A percentile compares a stretch with the other conserved stretches of the same genome.
Conservation (phyloP, 2,113 vertebrate genomes). For the Elachura formosa region DNA sequence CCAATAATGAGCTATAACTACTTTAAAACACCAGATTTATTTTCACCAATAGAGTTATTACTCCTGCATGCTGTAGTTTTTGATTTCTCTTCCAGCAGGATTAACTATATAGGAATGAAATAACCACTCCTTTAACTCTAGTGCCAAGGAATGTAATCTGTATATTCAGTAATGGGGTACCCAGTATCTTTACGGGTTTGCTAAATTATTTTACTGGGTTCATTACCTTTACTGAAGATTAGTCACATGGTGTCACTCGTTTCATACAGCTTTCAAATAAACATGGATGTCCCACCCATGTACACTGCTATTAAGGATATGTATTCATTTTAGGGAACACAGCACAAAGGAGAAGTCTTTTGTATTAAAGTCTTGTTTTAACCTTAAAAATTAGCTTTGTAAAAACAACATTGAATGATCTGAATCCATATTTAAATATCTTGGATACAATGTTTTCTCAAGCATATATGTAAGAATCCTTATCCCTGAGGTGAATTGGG, state of each 20-base stretch:
- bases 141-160: background rate
- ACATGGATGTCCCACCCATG: background rate
- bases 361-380: background rate
- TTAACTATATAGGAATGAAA: background rate
- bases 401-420: background rate
- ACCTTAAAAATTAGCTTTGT: background rate
- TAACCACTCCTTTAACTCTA: background rate
- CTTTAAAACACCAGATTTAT: background rate
- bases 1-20: background rate
- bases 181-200: background rate
- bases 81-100: background rate
- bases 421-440: background rate
- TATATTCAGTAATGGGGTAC: background rate
- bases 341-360: background rate
- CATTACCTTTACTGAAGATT: background rate
- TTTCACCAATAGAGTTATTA: conserved; percentile 10
- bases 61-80: background rate
- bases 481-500: background rate
- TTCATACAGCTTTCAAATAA: background rate
- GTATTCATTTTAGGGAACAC: background rate
- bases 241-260: background rate
- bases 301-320: background rate
- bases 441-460: background rate
- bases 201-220: background rate
- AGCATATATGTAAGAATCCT: background rate